Percentiles rank a stretch among this genome's conserved stretches.
Evolutionary conservation across 2,888 invertebrate genomes (phyloP).

Genomic region (Selenia dentaria): DNA sequence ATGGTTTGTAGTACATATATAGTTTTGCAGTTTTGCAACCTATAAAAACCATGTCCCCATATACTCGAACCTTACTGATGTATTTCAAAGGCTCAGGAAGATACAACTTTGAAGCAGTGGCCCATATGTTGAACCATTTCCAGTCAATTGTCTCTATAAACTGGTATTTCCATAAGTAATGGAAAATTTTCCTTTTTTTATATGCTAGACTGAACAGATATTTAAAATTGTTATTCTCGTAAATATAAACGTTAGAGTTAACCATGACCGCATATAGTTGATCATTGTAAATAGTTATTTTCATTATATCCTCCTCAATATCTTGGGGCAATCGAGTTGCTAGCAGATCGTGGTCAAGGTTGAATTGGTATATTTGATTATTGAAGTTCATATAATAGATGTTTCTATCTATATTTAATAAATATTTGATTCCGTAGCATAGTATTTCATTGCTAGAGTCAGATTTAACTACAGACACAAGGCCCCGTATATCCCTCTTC

Average conservation of each 20-base stretch:
- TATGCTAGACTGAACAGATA: not conserved
- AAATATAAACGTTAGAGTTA: not conserved
- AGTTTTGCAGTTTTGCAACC: constrained; percentile 66
- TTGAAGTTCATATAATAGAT: constrained; percentile 4
- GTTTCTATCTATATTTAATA: not conserved
- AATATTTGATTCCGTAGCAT: not conserved
- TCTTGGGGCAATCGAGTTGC: not conserved
- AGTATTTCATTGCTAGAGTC: not conserved
- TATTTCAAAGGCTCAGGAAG: constrained; percentile 54
- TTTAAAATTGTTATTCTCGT: not conserved
- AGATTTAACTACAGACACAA: not conserved
- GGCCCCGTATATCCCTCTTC: constrained; percentile 1
- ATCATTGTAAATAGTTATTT: constrained; percentile 3
- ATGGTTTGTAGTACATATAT: constrained; percentile 61
- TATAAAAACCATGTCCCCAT: constrained; percentile 62
- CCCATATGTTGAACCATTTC: constrained; percentile 62
- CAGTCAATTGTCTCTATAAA: constrained; percentile 65
- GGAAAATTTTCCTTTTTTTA: constrained; percentile 15
- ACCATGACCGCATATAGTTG: not conserved
- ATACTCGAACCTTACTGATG: constrained; percentile 53
- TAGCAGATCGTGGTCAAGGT: constrained; percentile 1
- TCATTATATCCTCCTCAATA: not conserved
- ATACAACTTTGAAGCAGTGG: constrained; percentile 48
- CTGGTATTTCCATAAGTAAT: constrained; percentile 42
- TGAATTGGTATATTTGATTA: not conserved